Percentiles rank a stretch among this genome's conserved stretches.
These are phyloP conservation scores for Amphipoea oculea DNA, from an alignment of 2,888 invertebrate species.

Conservation along the genomic window DNA sequence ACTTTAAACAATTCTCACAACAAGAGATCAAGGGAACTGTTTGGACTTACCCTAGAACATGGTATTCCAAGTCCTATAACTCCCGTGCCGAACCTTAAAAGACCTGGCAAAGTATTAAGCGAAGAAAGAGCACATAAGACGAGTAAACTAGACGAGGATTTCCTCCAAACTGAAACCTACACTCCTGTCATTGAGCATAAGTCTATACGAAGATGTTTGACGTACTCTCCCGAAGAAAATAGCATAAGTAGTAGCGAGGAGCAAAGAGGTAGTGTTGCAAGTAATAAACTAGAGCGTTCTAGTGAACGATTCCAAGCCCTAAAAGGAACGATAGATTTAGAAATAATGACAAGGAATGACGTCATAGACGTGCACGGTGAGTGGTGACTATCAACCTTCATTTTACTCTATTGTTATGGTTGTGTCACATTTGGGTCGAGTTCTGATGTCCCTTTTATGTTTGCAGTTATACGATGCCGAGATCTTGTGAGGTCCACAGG, in stretches of 20 bases:
- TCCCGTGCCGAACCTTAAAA: conserved; percentile 83
- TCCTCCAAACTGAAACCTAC: conserved; percentile 78
- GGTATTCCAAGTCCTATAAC: conserved; percentile 90
- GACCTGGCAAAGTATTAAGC: conserved; percentile 84
- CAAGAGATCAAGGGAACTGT: conserved; percentile 81
- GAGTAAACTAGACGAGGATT: conserved; percentile 88
- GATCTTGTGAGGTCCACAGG: conserved; percentile 93
- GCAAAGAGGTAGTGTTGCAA: conserved; percentile 89
- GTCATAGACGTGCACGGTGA: conserved; percentile 93
- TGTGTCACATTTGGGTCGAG: conserved; percentile 31
- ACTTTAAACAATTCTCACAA: conserved; percentile 70
- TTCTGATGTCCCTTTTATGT: conserved; percentile 60
- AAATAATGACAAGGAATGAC: conserved; percentile 90
- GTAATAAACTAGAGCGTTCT: conserved; percentile 84
- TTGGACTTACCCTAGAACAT: conserved; percentile 86
- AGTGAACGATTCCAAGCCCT: conserved; percentile 81
- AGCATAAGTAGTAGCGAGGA: conserved; percentile 89
- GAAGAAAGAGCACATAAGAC: conserved; percentile 87
- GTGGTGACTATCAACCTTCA: conserved; percentile 88
- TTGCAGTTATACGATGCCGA: conserved; percentile 94
- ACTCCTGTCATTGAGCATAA: conserved; percentile 88
- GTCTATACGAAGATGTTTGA: conserved; percentile 90
- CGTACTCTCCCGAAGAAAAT: conserved; percentile 90
- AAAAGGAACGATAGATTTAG: conserved; percentile 92
- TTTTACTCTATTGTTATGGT: conserved; percentile 45